phyloP scores from a whole-genome alignment of 2,113 vertebrate genomes.

The Manacus vitellinus region DNA sequence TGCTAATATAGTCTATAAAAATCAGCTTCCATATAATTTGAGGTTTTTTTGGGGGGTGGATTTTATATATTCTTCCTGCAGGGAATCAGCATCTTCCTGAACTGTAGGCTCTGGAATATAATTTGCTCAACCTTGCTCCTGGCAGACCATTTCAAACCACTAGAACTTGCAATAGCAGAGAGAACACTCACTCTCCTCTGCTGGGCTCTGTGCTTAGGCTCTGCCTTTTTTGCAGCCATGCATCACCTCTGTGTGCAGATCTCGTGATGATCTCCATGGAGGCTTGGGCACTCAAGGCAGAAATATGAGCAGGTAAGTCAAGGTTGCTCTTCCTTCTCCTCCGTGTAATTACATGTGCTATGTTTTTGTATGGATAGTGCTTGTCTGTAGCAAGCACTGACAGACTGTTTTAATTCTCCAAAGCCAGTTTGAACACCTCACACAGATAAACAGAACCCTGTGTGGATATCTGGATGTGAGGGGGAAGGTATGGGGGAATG shows the following conservation, averaged over 20 bases:
- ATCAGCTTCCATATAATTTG: background rate
- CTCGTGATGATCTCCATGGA: background rate
- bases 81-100: background rate
- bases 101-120: background rate
- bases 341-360: background rate
- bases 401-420: background rate
- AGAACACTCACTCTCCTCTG: background rate
- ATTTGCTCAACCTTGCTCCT: background rate
- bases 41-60: accelerated
- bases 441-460: background rate
- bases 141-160: background rate
- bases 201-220: background rate
- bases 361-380: background rate
- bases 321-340: background rate
- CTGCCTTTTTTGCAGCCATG: background rate
- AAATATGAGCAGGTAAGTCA: slow-evolving; percentile 22
- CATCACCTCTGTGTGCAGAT: background rate
- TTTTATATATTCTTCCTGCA: background rate
- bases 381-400: background rate
- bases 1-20: background rate
- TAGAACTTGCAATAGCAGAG: background rate
- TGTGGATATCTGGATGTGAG: accelerated
- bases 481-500: accelerated
- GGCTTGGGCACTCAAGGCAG: background rate
- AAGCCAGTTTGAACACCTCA: background rate